A percentile compares a stretch with the other conserved stretches of the same genome.
These are phyloP conservation scores for Strigops habroptila DNA, from an alignment of 2,113 vertebrate species.

Conservation along the genomic window DNA sequence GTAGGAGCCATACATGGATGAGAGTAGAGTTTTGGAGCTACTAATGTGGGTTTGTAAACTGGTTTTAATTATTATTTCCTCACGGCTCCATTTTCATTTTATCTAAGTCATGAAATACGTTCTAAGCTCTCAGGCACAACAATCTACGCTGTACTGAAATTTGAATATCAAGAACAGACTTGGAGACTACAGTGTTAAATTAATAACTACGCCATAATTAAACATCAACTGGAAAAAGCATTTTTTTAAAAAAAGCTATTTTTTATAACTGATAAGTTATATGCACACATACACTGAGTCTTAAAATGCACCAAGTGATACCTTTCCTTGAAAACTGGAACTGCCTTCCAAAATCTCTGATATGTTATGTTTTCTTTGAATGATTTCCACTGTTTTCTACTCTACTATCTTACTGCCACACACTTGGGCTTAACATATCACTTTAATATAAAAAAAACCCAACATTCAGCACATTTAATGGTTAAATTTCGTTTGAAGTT, in stretches of 20 bases:
- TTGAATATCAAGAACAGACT: neutral
- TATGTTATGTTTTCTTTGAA: neutral
- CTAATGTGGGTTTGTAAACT: neutral
- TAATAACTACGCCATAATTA: neutral
- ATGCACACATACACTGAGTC: neutral
- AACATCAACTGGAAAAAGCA: neutral
- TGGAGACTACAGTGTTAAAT: neutral
- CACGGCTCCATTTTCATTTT: neutral
- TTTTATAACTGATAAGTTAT: neutral
- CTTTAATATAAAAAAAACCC: neutral
- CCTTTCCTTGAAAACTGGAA: neutral
- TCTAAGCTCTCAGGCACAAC: neutral
- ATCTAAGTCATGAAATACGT: neutral
- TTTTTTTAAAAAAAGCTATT: neutral
- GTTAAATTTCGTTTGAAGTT: neutral
- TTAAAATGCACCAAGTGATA: accelerated
- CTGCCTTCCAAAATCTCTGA: neutral
- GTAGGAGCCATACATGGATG: neutral
- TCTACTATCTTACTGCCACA: neutral
- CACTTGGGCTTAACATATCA: neutral
- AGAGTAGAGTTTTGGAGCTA: neutral
- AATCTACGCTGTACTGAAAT: neutral
- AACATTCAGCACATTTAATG: neutral
- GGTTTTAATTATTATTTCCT: neutral
- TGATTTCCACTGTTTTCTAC: neutral